Evolutionary conservation across 2,113 vertebrate species (phyloP).

Genomic region (Grammomys surdaster): DNA sequence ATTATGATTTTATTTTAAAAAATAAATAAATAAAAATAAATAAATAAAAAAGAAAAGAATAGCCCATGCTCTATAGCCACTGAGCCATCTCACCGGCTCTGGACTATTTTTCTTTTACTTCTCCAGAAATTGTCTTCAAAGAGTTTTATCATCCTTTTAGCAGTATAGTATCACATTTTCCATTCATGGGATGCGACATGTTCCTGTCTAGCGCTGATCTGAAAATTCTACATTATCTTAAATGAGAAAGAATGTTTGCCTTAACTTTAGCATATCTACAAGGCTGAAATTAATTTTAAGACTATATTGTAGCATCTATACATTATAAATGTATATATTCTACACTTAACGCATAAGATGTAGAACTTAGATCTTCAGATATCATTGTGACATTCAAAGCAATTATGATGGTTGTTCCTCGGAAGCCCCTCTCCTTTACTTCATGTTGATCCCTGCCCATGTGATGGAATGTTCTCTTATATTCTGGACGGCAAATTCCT

Average conservation of each 20-base stretch:
- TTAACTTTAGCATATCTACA: not conserved
- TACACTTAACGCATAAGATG: not conserved
- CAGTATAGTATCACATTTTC: not conserved
- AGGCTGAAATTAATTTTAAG: conserved; percentile 5
- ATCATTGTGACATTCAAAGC: not conserved
- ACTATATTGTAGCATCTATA: not conserved
- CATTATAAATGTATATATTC: not conserved
- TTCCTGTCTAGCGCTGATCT: not conserved
- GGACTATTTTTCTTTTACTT: conserved; percentile 20
- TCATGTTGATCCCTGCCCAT: not conserved
- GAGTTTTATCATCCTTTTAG: conserved; percentile 18
- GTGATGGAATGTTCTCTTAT: not conserved
- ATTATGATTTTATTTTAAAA: too few relatives aligned
- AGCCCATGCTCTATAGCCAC: not conserved
- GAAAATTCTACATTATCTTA: conserved; percentile 1
- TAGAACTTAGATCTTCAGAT: conserved; percentile 41
- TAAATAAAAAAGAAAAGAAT: too few relatives aligned
- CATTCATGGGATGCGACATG: not conserved
- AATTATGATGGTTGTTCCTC: not conserved
- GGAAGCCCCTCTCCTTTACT: conserved; percentile 1
- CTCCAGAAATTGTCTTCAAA: conserved; percentile 7
- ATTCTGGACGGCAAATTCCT: not conserved
- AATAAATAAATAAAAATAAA: too few relatives aligned
- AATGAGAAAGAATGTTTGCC: not conserved
- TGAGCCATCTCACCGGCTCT: not conserved